Evolutionary conservation across 1,140 invertebrate genomes (phyloP), one percentile per base, ranked within the genome.

Genomic region (Anoplophora glabripennis): DNA sequence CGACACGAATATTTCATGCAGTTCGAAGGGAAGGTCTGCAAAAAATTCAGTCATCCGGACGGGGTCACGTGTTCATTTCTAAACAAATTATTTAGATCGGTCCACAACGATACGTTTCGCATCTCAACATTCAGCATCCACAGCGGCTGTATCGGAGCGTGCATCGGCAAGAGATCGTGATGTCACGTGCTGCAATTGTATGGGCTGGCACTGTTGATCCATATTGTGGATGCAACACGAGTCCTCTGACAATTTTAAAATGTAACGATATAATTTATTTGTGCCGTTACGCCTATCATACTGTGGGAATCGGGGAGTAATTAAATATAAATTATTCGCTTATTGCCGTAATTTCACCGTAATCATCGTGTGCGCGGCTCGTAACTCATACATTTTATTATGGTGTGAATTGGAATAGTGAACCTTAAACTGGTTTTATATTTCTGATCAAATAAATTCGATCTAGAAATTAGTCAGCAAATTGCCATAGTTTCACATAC

Each of bases 121-220:
- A 51, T 44, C 53, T 44, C 28, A 49, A 59, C 53, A 40, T 59
- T 44, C 48, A 42, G 38, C 38, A 52, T 59, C 47, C 49, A 21
- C n/a, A n/a, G 41, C 40, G 38, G 12, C 38, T 11, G 35, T 53
- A 60, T 60, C 34, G 11, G 10, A 49, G 18, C 58, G 52, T 60
- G 58, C 52, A 60, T 40, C 18, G 35, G 7, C 35, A 17, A 34
- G 8, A 54, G 51, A 37, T 60, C 44, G 52, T 60, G 58, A 60
- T 52, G 58, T 60, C 58, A 60, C 58, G 58, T 53, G 42, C 52
- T 38, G 11, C 44, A 35, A 60, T 44, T 38, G 52, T 28, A 40
- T 34, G 40, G 34, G n/a, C 34, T 42, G n/a, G 21, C 15, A 5
- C 37, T 17, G 17, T 33, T 54, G 38, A 12, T 51, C 36, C 7